Evolutionary conservation across 2,113 vertebrate species (phyloP).

Genomic region (Oxyruncus cristatus): DNA sequence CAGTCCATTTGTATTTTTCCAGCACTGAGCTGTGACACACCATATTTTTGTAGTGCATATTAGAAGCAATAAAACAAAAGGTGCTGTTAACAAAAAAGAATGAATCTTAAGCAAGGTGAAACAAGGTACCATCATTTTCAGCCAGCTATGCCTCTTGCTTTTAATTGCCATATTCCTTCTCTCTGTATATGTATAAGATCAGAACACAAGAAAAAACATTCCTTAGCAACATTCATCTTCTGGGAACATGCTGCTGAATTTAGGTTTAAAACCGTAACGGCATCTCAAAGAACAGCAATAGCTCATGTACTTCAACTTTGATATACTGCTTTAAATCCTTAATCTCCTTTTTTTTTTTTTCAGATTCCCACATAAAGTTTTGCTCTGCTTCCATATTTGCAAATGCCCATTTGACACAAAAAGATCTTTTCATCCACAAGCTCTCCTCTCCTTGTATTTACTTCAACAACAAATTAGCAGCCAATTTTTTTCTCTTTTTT

Average conservation of each 20-base stretch:
- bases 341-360: conserved; percentile 48
- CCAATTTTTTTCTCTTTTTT: not conserved
- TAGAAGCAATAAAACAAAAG: not conserved
- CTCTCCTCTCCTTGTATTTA: conserved; percentile 21
- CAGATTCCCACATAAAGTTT: conserved; percentile 35
- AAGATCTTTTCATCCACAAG: conserved; percentile 20
- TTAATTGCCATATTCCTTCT: not conserved
- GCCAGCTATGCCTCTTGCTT: not conserved
- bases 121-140: not conserved
- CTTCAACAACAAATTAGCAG: conserved; percentile 55
- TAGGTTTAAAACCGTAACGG: not conserved
- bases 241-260: not conserved
- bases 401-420: conserved; percentile 30
- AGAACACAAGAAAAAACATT: not conserved
- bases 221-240: conserved; percentile 32
- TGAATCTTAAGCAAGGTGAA: conserved; percentile 5
- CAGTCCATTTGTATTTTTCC: not conserved
- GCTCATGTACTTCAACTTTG: not conserved
- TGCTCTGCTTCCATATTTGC: not conserved
- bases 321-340: conserved; percentile 2
- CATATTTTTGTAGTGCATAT: not conserved
- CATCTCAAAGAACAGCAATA: not conserved
- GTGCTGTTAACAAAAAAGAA: not conserved
- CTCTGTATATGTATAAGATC: not conserved
- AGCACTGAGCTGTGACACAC: not conserved